A percentile compares a stretch with the other conserved stretches of the same genome.
These are phyloP conservation scores for Eustalomyia histrio DNA, from an alignment of 2,888 invertebrate species.

Conservation along the genomic window DNA sequence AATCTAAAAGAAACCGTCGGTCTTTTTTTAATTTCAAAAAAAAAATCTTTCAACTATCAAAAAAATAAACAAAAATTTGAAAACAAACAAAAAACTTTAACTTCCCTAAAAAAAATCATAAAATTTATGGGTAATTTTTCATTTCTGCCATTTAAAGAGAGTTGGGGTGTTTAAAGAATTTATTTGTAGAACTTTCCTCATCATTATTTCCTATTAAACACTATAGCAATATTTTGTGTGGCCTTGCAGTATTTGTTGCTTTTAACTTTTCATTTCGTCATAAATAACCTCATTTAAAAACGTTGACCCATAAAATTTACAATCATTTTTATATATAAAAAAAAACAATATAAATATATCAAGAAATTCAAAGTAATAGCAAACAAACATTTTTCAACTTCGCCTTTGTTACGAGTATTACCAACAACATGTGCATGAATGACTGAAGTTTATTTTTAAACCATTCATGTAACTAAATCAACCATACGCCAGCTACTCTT, in stretches of 20 bases:
- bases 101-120: not conserved
- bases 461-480: slow-evolving; percentile 33
- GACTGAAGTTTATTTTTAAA: slow-evolving; percentile 53
- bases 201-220: not conserved
- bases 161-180: not conserved
- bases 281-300: slow-evolving; percentile 60
- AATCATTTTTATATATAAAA: slow-evolving; percentile 12
- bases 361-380: slow-evolving; percentile 5
- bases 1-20: not conserved
- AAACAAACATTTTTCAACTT: not conserved
- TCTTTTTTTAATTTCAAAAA: not conserved
- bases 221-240: slow-evolving; percentile 5
- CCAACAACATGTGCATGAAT: slow-evolving; percentile 21
- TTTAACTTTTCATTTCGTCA: slow-evolving; percentile 56
- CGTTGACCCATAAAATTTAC: slow-evolving; percentile 62
- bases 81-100: not conserved
- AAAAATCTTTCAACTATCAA: no score
- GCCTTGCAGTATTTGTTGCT: slow-evolving; percentile 56
- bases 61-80: not conserved
- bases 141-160: not conserved
- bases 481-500: slow-evolving; percentile 17
- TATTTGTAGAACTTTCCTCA: not conserved
- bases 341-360: no score
- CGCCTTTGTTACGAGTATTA: not conserved
- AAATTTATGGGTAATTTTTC: slow-evolving; percentile 25